Evolutionary conservation across 2,113 vertebrate species (phyloP), one percentile per base, ranked within the genome.

Genomic region (Notarius quadriscutis): DNA sequence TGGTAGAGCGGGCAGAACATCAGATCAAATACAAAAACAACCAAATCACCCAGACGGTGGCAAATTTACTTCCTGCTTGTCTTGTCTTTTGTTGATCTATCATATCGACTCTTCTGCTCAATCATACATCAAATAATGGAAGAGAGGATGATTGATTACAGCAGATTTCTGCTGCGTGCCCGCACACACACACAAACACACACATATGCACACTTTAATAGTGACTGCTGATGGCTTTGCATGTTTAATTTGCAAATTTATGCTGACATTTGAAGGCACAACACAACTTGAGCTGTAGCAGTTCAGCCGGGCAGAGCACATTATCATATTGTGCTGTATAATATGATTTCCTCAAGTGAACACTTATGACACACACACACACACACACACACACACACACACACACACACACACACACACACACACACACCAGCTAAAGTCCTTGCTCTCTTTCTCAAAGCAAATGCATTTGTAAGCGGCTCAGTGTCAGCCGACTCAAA

Each of bases 241-340:
- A 91, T 90, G 91, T 95, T 95, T 94, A 94, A 94, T 95, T 95
- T 94, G 94, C 94, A 95, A 96, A 96, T 95, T 94, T 95, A 96
- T 95, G 94, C 95, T 95, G 95, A 95, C 95, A 96, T 95, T 96
- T 95, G 92, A 93, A 93, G 95, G 92, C 91, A 91, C 92, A 91
- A 92, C 94, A 92, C 94, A 93, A 92, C 92, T 92, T 94, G 92
- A 93, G 91, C 92, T 93, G 94, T 93, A 92, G 91, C 89, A 92
- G 93, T 93, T 92, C 92, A 93, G 93, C 92, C 91, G 92, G 94
- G 93, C 91, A 92, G 93, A 93, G 90, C 91, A 93, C 93, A 95
- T 95, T 95, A 95, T 94, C 93, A 94, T 94, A 94, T 89, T 92
- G 90, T 86, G 88, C 94, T 93, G 94, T 94, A 95, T 94, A 95